A percentile compares a stretch with the other conserved stretches of the same genome.
Evolutionary conservation across 2,888 invertebrate species (phyloP).

Genomic region (Tanypteryx hageni): DNA sequence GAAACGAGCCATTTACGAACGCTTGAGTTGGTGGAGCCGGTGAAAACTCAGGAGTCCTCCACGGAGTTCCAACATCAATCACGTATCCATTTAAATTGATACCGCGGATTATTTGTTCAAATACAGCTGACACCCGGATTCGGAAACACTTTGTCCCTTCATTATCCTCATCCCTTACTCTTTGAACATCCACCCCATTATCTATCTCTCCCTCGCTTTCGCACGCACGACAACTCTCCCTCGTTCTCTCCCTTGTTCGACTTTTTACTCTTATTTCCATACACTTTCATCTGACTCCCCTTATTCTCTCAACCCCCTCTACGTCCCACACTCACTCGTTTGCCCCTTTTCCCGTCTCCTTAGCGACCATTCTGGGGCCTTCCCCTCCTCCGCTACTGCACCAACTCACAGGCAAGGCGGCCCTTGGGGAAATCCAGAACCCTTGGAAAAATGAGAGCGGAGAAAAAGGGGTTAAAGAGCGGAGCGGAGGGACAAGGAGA

Average conservation of each 20-base stretch:
- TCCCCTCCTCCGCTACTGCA: neutral
- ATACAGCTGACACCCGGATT: neutral
- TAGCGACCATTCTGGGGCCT: slow-evolving; percentile 19
- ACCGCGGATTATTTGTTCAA: neutral
- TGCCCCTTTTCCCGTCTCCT: neutral
- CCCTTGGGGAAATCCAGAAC: slow-evolving; percentile 37
- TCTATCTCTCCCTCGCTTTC: neutral
- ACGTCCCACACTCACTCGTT: neutral
- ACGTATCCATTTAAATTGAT: slow-evolving; percentile 19
- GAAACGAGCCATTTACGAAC: too few relatives aligned
- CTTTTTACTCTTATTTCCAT: neutral
- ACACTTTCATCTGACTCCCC: neutral
- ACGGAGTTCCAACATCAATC: too few relatives aligned
- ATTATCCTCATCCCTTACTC: neutral
- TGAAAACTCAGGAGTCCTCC: too few relatives aligned
- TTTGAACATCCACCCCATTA: neutral
- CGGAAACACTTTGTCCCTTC: slow-evolving; percentile 19
- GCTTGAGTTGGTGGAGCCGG: too few relatives aligned
- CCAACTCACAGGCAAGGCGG: neutral
- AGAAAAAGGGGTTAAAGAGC: neutral
- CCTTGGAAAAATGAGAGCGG: neutral
- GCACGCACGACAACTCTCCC: neutral
- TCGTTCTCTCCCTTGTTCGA: neutral
- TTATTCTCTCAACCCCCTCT: neutral
- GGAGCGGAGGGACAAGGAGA: neutral